Percentiles rank a stretch among this genome's conserved stretches.
Evolutionary conservation across 2,113 vertebrate genomes (phyloP).

Genomic region (Sigmodon hispidus): DNA sequence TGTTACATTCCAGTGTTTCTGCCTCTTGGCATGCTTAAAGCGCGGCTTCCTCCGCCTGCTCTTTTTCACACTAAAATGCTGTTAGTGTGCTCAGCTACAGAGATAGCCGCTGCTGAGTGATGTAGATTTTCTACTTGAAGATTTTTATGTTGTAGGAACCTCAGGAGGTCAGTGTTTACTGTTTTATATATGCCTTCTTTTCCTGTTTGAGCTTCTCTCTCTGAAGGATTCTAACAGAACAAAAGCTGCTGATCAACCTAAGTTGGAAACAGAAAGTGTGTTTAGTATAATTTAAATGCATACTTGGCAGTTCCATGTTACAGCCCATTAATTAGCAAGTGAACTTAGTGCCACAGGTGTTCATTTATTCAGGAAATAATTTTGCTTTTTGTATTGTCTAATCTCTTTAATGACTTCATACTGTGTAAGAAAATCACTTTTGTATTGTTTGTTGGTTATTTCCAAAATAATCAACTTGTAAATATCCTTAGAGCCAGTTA

Average conservation of each 20-base stretch:
- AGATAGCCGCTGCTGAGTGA: conserved; percentile 94
- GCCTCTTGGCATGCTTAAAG: conserved; percentile 93
- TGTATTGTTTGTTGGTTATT: conserved; percentile 84
- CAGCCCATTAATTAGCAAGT: conserved; percentile 83
- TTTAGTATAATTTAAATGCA: conserved; percentile 82
- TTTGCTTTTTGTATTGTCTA: conserved; percentile 78
- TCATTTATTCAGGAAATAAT: conserved; percentile 78
- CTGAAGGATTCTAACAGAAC: conserved; percentile 90
- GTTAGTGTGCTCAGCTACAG: conserved; percentile 93
- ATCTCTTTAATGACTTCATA: conserved; percentile 81
- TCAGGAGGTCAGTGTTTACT: conserved; percentile 97
- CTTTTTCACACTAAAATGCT: conserved; percentile 90
- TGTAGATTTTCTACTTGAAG: conserved; percentile 98
- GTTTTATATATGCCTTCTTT: conserved; percentile 93
- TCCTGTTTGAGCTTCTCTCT: conserved; percentile 90
- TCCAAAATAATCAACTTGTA: conserved; percentile 85
- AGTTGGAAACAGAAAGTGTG: conserved; percentile 90
- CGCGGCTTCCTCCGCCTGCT: conserved; percentile 90
- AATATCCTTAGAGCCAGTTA: conserved; percentile 84
- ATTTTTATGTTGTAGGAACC: conserved; percentile 96
- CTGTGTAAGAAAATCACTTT: conserved; percentile 80
- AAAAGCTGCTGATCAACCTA: conserved; percentile 90
- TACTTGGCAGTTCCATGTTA: conserved; percentile 83
- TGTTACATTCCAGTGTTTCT: conserved; percentile 98
- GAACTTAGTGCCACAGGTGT: conserved; percentile 76